phyloP scores from a whole-genome alignment of 2,888 invertebrate species.

The Tholera decimalis region DNA sequence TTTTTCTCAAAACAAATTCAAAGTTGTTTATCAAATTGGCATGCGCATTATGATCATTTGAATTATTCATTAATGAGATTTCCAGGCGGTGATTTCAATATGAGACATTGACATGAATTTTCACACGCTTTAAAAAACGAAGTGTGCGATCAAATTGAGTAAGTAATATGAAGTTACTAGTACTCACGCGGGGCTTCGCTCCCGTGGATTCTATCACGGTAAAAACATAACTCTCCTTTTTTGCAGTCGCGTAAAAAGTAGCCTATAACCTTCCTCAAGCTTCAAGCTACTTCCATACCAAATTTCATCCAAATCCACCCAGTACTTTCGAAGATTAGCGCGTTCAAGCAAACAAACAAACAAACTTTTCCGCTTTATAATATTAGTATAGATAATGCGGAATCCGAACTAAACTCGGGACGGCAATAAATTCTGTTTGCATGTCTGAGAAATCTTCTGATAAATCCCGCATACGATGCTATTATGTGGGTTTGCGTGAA shows the following conservation, averaged over 20 bases:
- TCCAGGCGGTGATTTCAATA: conserved; percentile 14
- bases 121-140: conserved; percentile 50
- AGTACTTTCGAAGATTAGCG: too few relatives aligned
- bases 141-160: conserved; percentile 31
- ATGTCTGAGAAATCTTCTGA: conserved; percentile 48
- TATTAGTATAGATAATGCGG: too few relatives aligned
- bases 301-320: too few relatives aligned
- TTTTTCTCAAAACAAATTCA: conserved; percentile 27
- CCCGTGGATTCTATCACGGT: too few relatives aligned
- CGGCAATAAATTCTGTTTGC: conserved; percentile 45
- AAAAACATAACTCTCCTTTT: too few relatives aligned
- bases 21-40: conserved; percentile 38
- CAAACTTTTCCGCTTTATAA: too few relatives aligned
- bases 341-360: too few relatives aligned
- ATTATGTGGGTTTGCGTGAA: conserved; percentile 65
- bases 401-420: conserved; percentile 28
- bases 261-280: too few relatives aligned
- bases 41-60: conserved; percentile 43
- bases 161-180: conserved; percentile 40
- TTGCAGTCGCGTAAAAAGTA: too few relatives aligned
- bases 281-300: too few relatives aligned
- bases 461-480: conserved; percentile 62
- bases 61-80: conserved; percentile 51
- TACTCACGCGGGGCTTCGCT: too few relatives aligned
- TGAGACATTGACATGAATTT: conserved; percentile 47